Base-by-base conservation (phyloP, 2,888 invertebrate species). In the Melipona bicolor region DNA sequence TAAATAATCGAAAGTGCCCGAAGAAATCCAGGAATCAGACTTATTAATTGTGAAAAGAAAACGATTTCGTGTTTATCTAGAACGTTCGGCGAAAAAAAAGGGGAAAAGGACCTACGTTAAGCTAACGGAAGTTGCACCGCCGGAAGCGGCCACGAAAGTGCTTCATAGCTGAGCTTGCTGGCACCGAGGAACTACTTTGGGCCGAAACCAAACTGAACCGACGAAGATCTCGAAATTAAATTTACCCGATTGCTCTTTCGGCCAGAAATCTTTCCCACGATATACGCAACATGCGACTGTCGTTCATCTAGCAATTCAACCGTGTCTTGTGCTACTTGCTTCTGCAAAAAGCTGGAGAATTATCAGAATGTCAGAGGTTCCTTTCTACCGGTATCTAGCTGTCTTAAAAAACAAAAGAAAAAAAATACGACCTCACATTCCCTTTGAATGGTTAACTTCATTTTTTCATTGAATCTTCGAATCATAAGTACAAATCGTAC, bases 221-320 rank as follows among this genome's bases (percentile, higher is more conserved):
- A 43, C 64, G 61, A 73, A 74, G 68, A 76, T 86, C 79, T 64
- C 73, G 81, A 79, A 85, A 86, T 86, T 79, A 87, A 89, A 79
- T 77, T 88, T 80, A 65, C 76, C 79, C 75, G 24, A 56, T 85
- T 85, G 82, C 79, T 43, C 79, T 76, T 72, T 73, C 50, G 43
- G 69, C 69, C 75, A 65, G 65, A 85, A 84, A 74, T 74, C 77
- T 67, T 59, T 68, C n/a, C 67, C 59, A 4, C 70, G 52, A 67
- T 86, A 73, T 78, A 68, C 74, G 67, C 56, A 62, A 61, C 72
- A 62, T 76, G 61, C 59, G 69, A 43, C 62, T 32, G 52, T 72
- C 61, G 36, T 49, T 54, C 50, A 59, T 62, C 64, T 56, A 49
- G 49, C 61, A 21, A 54, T 59, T 36, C 72, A n/a, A n/a, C 32